phyloP scores from a whole-genome alignment of 2,113 vertebrate genomes.

The Amazona guildingii region DNA sequence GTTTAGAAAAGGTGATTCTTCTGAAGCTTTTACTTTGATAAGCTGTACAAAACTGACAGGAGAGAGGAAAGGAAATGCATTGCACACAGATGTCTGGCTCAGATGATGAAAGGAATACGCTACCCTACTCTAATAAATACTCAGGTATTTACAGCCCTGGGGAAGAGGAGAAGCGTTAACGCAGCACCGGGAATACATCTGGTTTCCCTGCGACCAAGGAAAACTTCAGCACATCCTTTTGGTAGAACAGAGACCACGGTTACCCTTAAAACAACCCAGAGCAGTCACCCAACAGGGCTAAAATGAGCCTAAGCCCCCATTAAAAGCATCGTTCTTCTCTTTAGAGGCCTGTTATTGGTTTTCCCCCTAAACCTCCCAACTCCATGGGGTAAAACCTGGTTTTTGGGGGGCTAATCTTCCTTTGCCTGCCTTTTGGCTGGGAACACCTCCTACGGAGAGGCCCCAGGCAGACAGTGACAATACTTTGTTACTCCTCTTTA shows the following conservation, averaged over 20 bases:
- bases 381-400: constrained; percentile 12
- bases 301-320: not conserved
- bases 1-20: constrained; percentile 17
- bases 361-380: not conserved
- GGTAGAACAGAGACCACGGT: not conserved
- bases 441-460: not conserved
- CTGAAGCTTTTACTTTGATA: constrained; percentile 12
- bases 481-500: not conserved
- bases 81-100: constrained; percentile 82
- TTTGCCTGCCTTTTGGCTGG: not conserved
- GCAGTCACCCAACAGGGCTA: not conserved
- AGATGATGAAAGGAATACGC: constrained; percentile 69
- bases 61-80: constrained; percentile 66
- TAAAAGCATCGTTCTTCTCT: not conserved
- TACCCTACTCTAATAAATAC: constrained; percentile 81
- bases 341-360: not conserved
- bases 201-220: constrained; percentile 49
- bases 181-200: not conserved
- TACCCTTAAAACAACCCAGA: not conserved
- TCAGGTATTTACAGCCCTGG: constrained; percentile 73
- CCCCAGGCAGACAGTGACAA: not conserved
- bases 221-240: constrained; percentile 29
- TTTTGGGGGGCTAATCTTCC: not conserved
- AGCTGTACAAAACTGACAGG: constrained; percentile 76
- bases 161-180: not conserved